Percentiles rank a stretch among this genome's conserved stretches.
phyloP scores from a whole-genome alignment of 2,888 invertebrate species.

The Pachliopta kotzebuea region DNA sequence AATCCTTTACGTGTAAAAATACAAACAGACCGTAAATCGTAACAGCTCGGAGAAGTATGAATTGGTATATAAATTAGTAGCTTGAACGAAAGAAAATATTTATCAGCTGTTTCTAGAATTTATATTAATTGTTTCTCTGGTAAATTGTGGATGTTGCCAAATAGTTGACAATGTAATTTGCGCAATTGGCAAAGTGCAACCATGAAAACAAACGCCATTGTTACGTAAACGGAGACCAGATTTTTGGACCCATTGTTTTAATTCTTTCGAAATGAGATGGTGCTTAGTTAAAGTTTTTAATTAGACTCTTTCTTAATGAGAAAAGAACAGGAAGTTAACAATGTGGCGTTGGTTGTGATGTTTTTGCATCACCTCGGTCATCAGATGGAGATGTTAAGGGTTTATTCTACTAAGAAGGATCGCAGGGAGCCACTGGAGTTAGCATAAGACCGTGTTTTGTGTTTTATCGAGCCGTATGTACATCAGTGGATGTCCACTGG shows the following conservation, averaged over 20 bases:
- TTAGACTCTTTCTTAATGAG: not conserved
- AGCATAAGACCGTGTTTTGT: too few species aligned
- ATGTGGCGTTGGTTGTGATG: too few species aligned
- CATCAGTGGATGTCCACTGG: too few species aligned
- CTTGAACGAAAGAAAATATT: not conserved
- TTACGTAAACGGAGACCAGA: constrained; percentile 25
- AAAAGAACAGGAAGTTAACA: too few species aligned
- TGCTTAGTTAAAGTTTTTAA: constrained; percentile 20
- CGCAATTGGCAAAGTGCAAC: constrained; percentile 30
- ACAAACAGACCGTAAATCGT: not conserved
- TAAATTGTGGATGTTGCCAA: constrained; percentile 33
- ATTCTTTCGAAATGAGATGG: constrained; percentile 27
- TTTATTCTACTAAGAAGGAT: too few species aligned
- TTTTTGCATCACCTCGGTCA: too few species aligned
- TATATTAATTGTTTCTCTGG: constrained; percentile 18
- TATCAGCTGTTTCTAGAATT: constrained; percentile 13
- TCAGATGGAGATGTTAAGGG: too few species aligned
- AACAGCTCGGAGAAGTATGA: not conserved
- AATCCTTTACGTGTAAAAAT: too few species aligned
- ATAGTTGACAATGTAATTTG: constrained; percentile 34
- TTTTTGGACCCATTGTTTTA: constrained; percentile 26
- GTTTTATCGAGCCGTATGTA: too few species aligned
- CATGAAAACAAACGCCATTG: constrained; percentile 32
- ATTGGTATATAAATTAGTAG: not conserved
- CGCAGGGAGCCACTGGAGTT: too few species aligned